These are phyloP conservation scores for Hypomecis atomaria DNA, from an alignment of 2,888 invertebrate genomes.

Conservation along the genomic window DNA sequence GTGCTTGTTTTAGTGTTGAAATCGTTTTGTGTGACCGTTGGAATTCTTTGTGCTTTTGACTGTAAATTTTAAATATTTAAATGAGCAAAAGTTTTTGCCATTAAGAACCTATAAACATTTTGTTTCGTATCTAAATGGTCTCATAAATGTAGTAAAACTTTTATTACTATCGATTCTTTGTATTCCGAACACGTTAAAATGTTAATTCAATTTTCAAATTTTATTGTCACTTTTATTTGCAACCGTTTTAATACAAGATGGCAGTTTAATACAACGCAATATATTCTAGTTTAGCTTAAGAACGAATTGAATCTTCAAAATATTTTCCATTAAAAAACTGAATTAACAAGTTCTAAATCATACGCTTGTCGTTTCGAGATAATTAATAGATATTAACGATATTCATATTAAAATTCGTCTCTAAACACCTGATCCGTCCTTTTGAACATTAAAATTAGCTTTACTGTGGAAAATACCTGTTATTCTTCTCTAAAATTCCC, in stretches of 20 bases:
- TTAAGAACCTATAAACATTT: slow-evolving; percentile 19
- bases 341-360: slow-evolving; percentile 27
- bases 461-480: slow-evolving; percentile 17
- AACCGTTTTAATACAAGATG: background rate
- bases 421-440: slow-evolving; percentile 24
- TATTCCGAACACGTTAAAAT: slow-evolving; percentile 1
- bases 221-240: background rate
- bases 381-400: slow-evolving; percentile 30
- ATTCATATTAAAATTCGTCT: slow-evolving; percentile 28
- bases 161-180: slow-evolving; percentile 6
- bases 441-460: slow-evolving; percentile 8
- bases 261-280: background rate
- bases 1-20: background rate
- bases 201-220: background rate
- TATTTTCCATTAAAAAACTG: slow-evolving; percentile 9
- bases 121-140: slow-evolving; percentile 9
- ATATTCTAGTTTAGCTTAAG: background rate
- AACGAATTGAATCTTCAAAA: slow-evolving; percentile 1
- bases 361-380: slow-evolving; percentile 28
- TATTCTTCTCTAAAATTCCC: background rate
- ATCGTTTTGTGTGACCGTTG: background rate
- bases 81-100: slow-evolving; percentile 11
- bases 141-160: slow-evolving; percentile 13
- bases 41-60: background rate
- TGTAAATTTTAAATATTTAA: slow-evolving; percentile 16